phyloP scores from a whole-genome alignment of 2,113 vertebrate genomes.

The Cyanoderma ruficeps region DNA sequence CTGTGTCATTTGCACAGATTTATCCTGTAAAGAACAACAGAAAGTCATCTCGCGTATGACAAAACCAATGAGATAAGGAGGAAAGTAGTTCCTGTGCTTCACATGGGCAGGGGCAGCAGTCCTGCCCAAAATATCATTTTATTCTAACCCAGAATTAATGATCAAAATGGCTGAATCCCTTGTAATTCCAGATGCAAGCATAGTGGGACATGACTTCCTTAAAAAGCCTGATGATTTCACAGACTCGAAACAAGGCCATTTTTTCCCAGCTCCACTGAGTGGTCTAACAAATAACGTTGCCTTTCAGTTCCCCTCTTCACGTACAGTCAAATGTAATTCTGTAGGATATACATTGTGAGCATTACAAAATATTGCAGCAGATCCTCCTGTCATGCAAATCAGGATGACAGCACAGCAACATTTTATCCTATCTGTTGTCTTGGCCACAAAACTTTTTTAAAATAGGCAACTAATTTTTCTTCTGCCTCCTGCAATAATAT shows the following conservation, averaged over 20 bases:
- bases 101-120: not conserved
- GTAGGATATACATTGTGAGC: not conserved
- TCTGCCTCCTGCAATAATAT: not conserved
- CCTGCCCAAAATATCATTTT: not conserved
- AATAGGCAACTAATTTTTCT: not conserved
- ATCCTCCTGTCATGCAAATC: not conserved
- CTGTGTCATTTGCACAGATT: not conserved
- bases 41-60: rapidly evolving
- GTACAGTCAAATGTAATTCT: not conserved
- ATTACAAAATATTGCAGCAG: not conserved
- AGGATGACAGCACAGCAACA: not conserved
- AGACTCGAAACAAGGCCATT: not conserved
- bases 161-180: not conserved
- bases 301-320: not conserved
- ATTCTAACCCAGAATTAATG: not conserved
- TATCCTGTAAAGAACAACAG: not conserved
- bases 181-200: not conserved
- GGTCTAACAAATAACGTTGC: not conserved
- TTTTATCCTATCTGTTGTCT: not conserved
- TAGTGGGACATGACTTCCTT: not conserved
- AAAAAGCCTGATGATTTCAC: not conserved
- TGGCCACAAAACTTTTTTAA: not conserved
- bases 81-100: not conserved
- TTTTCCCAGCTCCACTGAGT: not conserved
- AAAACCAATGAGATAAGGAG: not conserved